Percentiles rank a stretch among this genome's conserved stretches.
Evolutionary conservation across 2,113 vertebrate genomes (phyloP).

Genomic region (Lagopus leucura): DNA sequence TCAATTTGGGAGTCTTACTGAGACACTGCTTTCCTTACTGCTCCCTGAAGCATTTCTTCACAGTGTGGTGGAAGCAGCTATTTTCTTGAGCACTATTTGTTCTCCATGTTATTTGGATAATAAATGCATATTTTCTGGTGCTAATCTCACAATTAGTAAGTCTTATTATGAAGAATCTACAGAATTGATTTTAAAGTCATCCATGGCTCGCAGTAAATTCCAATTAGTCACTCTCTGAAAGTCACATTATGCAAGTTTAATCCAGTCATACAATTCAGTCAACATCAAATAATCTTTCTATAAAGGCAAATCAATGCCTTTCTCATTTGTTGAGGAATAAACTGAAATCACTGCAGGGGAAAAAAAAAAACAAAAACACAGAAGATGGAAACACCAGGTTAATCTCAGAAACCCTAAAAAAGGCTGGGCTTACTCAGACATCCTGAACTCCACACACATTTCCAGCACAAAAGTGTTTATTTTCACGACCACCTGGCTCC

Average conservation of each 20-base stretch:
- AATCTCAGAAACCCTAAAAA: background rate
- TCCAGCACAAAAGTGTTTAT: background rate
- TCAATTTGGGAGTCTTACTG: background rate
- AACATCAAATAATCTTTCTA: background rate
- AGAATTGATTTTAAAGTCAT: slow-evolving; percentile 49
- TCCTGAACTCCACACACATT: background rate
- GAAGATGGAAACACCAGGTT: background rate
- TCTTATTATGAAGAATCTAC: slow-evolving; percentile 32
- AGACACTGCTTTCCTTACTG: background rate
- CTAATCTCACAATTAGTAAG: slow-evolving; percentile 50
- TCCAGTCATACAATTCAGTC: slow-evolving; percentile 27
- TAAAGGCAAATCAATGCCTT: background rate
- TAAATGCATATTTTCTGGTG: background rate
- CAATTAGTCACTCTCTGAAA: slow-evolving; percentile 39
- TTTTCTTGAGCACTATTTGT: slow-evolving; percentile 11
- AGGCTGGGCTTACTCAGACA: background rate
- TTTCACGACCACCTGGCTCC: slow-evolving; percentile 20
- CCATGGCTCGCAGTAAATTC: background rate
- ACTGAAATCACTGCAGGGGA: background rate
- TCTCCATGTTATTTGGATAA: background rate
- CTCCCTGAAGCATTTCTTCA: background rate
- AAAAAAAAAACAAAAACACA: background rate
- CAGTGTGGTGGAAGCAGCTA: background rate
- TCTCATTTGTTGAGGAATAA: slow-evolving; percentile 26
- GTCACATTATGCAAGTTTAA: slow-evolving; percentile 31